Evolutionary conservation across 2,888 invertebrate genomes (phyloP).

Genomic region (Thysanoteuthis rhombus): DNA sequence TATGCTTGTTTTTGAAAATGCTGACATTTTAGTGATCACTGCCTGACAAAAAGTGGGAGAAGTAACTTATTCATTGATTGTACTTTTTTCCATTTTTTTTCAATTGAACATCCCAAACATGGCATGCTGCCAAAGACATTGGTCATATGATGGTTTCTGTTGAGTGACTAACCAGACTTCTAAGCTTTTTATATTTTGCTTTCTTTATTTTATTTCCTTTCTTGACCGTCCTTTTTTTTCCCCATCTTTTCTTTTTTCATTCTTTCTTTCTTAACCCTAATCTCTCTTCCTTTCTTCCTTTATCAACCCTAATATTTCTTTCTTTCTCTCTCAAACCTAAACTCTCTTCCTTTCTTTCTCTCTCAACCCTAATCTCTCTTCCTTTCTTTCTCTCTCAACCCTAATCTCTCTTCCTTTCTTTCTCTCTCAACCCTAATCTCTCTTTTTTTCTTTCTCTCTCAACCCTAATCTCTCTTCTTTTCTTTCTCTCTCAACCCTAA

Average conservation of each 20-base stretch:
- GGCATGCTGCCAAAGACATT: too few relatives aligned
- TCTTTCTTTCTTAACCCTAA: not conserved
- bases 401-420: not conserved
- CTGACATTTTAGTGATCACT: too few relatives aligned
- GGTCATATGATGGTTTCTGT: too few relatives aligned
- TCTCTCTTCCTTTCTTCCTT: not conserved
- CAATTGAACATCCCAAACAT: too few relatives aligned
- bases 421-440: not conserved
- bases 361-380: not conserved
- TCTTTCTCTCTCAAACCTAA: slow-evolving; percentile 25
- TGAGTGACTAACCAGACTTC: too few relatives aligned
- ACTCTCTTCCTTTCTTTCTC: not conserved
- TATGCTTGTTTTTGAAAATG: too few relatives aligned
- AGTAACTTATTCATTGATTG: too few relatives aligned
- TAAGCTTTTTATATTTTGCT: too few relatives aligned
- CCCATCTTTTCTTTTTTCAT: not conserved
- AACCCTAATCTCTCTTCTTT: not conserved
- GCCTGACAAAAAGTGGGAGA: too few relatives aligned
- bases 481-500: not conserved
- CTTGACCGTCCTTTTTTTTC: slow-evolving; percentile 1
- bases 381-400: not conserved
- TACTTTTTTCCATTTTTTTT: too few relatives aligned
- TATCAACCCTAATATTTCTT: not conserved
- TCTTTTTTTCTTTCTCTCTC: not conserved
- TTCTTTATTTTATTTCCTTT: not conserved